A percentile compares a stretch with the other conserved stretches of the same genome.
Evolutionary conservation across 2,113 vertebrate genomes (phyloP).

Genomic region (Penelope pileata): DNA sequence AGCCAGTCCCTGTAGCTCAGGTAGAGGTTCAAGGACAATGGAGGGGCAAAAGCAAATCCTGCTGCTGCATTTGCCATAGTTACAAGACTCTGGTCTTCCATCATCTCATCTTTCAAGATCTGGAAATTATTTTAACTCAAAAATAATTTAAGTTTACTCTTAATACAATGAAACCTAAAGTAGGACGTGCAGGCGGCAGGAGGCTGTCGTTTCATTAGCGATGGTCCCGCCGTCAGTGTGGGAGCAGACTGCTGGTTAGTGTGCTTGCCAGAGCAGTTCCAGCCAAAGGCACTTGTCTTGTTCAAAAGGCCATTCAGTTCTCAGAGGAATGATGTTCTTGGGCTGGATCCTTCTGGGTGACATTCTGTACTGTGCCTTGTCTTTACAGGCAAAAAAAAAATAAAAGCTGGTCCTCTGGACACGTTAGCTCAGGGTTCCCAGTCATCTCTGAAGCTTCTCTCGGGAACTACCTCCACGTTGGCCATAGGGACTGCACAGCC

Average conservation of each 20-base stretch:
- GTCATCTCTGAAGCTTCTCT: neutral
- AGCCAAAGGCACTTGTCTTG: neutral
- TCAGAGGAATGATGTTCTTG: neutral
- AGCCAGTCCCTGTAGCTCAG: neutral
- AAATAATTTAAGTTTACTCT: neutral
- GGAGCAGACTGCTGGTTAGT: neutral
- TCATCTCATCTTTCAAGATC: neutral
- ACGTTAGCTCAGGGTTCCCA: neutral
- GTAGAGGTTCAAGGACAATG: neutral
- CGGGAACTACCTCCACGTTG: neutral
- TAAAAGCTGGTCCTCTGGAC: neutral
- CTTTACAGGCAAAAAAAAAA: neutral
- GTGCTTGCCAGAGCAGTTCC: neutral
- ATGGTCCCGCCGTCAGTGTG: rapidly evolving
- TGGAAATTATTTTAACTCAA: neutral
- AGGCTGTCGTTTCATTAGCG: neutral
- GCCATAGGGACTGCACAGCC: neutral
- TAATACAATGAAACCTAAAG: neutral
- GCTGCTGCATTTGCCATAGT: neutral
- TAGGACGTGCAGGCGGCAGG: rapidly evolving
- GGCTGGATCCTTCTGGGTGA: neutral
- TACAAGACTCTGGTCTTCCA: neutral
- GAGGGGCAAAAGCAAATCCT: neutral
- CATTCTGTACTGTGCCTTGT: neutral
- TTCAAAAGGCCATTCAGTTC: neutral